Base-by-base conservation (phyloP, 2,888 invertebrate genomes). In the Cephonodes hylas region DNA sequence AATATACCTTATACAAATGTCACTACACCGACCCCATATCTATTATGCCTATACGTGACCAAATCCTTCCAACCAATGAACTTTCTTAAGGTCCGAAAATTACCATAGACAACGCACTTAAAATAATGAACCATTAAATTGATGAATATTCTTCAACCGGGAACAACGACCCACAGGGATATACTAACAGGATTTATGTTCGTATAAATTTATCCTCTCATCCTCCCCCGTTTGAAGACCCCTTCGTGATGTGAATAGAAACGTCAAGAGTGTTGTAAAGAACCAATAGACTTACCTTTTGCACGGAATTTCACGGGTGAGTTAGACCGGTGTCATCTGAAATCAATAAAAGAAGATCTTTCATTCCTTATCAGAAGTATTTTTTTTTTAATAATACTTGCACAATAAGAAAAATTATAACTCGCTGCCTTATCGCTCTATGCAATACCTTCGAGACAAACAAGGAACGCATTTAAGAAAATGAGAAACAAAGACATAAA, bases 41-140 rank as follows among this genome's bases (percentile, higher is more conserved):
- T 25, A 46, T 25, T 25, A 46, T 23, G 23, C n/a, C 7, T 2
- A 46, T 46, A 46, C 46, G 46, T 31, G 53, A 31, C 27, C 2
- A 18, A 31, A 53, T 27, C 18, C 18, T 27, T 10, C 22, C 0
- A 22, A 1, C 10, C 13, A 13, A 38, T 38, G 10, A 46, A 23
- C 5, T 23, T 23, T 13, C 13, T 8, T 31, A 53, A 53, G 7
- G 15, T 6, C 53, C 53, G 31, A 18, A 31, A 53, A 53, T 48
- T 42, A 48, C 34, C 20, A 60, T 34, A 60, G 5, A 48, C n/a
- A 38, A 15, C 38, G n/a, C 71, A 74, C 74, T 74, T 67, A 71
- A 71, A 72, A 71, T 76, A 74, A 77, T 76, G 71, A 71, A 74
- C 68, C 73, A 76, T 77, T 74, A 68, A 73, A 70, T 68, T 67